Base-by-base conservation (phyloP, 2,113 vertebrate genomes). In the Rallus limicola region DNA sequence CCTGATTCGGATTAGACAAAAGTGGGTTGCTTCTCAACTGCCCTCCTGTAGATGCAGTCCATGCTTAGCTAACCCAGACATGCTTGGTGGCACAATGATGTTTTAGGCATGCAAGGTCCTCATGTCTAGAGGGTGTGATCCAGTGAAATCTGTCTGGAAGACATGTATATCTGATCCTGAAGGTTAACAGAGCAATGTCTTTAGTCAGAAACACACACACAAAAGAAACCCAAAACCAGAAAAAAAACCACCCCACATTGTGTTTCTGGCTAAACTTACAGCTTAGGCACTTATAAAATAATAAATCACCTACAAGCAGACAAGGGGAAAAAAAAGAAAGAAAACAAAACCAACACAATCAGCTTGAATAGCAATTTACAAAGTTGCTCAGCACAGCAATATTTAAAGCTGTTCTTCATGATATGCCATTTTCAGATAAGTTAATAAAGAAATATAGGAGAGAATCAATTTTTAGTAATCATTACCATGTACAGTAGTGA, bases 401-500 rank as follows among this genome's bases (percentile, higher is more conserved):
- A 96, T 92, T 94, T 86, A 94, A 95, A 92, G 84, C 68, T 91
- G 78, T 98, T 97, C 95, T 91, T 98, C 96, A 97, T 11, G 46
- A 97, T 95, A 95, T 96, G 95, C 94, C 96, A 98, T 95, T 97
- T 96, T 95, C 91, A 97, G 96, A 97, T 97, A 97, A 96, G 94
- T 97, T 98, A 98, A 98, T 98, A 97, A 95, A 97, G 97, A 97
- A 97, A 97, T 97, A 97, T 94, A 96, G 81, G 82, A 81, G 82
- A 87, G 86, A 97, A 97, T 97, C 88, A 95, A 97, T 97, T 98
- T 98, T 97, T 93, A 94, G 97, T 96, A 96, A 97, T 97, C 96
- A 98, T 98, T 98, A 96, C 93, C 83, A 94, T 94, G 92, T 95
- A 97, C 91, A 95, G 96, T 96, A 94, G 78, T 94, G 93, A 97